Percentiles rank a stretch among this genome's conserved stretches.
Conservation (phyloP, 2,113 vertebrate species). For the Neofelis nebulosa region DNA sequence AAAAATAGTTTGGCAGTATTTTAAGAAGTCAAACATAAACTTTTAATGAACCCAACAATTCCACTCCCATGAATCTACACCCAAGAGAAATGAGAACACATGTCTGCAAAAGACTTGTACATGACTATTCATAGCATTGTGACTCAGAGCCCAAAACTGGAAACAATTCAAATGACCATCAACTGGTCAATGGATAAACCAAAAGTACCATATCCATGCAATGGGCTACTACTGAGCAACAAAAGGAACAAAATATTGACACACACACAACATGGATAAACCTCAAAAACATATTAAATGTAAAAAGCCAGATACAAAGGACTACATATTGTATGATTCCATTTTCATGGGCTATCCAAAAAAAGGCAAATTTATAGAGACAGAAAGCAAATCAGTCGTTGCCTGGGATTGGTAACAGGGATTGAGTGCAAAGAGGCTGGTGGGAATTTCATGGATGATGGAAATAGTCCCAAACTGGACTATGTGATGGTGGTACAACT, state of each 20-base stretch:
- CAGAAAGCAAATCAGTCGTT: background rate
- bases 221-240: background rate
- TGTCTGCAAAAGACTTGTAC: background rate
- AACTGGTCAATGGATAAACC: background rate
- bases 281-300: background rate
- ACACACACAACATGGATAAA: background rate
- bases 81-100: background rate
- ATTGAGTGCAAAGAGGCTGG: background rate
- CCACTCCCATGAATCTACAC: background rate
- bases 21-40: background rate
- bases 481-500: background rate
- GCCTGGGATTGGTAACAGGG: background rate
- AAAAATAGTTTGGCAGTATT: background rate
- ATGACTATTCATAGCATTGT: background rate
- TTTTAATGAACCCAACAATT: background rate
- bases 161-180: background rate
- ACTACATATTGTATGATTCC: background rate
- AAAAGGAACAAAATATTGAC: background rate
- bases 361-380: background rate
- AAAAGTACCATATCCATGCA: background rate
- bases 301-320: background rate
- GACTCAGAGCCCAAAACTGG: background rate
- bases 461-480: background rate
- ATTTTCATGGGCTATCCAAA: background rate
- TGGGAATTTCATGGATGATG: background rate